phyloP scores from a whole-genome alignment of 2,113 vertebrate genomes.

The Semnornis frantzii region DNA sequence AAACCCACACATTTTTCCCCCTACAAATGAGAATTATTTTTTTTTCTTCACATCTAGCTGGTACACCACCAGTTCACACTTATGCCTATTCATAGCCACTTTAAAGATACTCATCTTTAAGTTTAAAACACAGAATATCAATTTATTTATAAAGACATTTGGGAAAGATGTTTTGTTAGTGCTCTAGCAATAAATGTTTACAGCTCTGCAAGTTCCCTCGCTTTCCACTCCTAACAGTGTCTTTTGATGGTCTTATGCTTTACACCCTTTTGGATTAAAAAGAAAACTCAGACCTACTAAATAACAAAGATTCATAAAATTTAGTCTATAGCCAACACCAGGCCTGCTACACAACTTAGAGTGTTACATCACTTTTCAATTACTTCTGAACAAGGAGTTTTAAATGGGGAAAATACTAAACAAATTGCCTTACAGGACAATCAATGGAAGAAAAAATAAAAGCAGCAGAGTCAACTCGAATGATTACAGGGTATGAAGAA shows the following conservation, averaged over 20 bases:
- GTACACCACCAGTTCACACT: not conserved
- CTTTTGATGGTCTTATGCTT: not conserved
- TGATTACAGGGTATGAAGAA: not conserved
- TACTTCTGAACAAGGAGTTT: not conserved
- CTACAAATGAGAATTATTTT: not conserved
- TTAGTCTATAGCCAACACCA: not conserved
- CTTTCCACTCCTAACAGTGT: not conserved
- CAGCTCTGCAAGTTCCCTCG: not conserved
- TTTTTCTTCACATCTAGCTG: not conserved
- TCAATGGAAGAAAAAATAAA: not conserved
- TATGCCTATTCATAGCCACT: not conserved
- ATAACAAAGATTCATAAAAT: not conserved
- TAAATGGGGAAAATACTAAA: not conserved
- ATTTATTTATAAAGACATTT: not conserved
- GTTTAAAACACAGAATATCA: not conserved
- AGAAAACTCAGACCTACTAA: not conserved
- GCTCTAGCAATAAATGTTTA: not conserved
- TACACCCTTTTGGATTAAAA: not conserved
- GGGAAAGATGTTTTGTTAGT: not conserved
- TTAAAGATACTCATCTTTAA: not conserved
- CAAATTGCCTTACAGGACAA: not conserved
- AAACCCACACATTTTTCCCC: not conserved
- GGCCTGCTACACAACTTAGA: not conserved
- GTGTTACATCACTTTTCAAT: not conserved
- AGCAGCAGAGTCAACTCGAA: not conserved